These are phyloP conservation scores for Corvus cornix DNA, from an alignment of 2,113 vertebrate species.

Conservation along the genomic window DNA sequence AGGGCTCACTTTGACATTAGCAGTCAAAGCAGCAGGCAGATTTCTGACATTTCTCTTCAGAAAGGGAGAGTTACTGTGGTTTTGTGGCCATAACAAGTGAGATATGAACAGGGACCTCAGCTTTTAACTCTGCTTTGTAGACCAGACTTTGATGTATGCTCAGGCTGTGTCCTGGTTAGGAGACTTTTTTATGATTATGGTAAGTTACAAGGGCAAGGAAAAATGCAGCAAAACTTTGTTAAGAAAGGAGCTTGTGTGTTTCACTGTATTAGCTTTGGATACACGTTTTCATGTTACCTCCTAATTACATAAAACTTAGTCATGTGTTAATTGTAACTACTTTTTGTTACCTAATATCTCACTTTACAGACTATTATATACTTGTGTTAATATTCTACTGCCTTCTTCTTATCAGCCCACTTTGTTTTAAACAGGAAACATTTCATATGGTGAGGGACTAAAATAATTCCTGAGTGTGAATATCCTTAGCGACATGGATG, in stretches of 20 bases:
- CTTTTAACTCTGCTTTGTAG: background rate
- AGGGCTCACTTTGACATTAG: background rate
- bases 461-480: constrained; percentile 52
- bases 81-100: background rate
- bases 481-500: constrained; percentile 18
- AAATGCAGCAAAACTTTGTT: background rate
- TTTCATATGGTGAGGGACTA: constrained; percentile 49
- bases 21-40: background rate
- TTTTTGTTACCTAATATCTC: background rate
- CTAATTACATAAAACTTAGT: background rate
- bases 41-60: background rate
- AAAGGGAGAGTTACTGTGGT: background rate
- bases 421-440: constrained; percentile 52
- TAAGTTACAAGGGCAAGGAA: background rate
- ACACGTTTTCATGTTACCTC: fast-evolving
- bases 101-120: background rate
- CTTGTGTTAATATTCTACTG: background rate
- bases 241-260: background rate
- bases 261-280: background rate
- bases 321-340: background rate
- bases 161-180: background rate
- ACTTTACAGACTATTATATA: background rate
- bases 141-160: background rate
- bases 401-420: constrained; percentile 12
- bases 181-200: background rate